These are phyloP conservation scores for Steinernema feltiae DNA, from an alignment of 1,140 invertebrate species.

Conservation along the genomic window DNA sequence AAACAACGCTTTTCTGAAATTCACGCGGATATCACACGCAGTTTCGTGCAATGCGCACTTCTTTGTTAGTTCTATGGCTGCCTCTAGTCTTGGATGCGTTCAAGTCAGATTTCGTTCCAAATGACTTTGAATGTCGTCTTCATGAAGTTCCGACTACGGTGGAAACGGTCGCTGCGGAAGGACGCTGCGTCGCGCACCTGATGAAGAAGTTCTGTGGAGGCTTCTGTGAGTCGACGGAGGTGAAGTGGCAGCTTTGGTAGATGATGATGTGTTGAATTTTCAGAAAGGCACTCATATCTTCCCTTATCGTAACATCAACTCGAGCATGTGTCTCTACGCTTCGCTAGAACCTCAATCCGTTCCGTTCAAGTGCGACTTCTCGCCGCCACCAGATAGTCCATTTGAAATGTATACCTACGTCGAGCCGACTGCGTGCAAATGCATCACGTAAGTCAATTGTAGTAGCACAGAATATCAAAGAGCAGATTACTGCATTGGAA, in stretches of 20 bases:
- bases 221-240: neutral
- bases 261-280: neutral
- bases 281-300: neutral
- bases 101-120: neutral
- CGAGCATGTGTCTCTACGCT: neutral
- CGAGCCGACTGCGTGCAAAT: neutral
- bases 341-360: neutral
- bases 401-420: neutral
- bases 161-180: neutral
- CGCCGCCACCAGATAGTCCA: neutral
- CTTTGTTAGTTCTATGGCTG: neutral
- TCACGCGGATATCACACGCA: neutral
- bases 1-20: neutral
- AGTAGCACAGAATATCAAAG: too few relatives aligned
- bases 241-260: neutral
- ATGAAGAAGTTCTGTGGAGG: neutral
- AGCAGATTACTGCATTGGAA: too few relatives aligned
- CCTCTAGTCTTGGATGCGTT: neutral
- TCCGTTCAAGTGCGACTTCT: neutral
- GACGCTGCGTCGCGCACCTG: neutral
- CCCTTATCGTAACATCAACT: neutral
- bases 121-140: neutral
- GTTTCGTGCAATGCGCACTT: neutral
- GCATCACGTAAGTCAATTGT: neutral
- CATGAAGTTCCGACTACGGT: neutral